Conservation (phyloP, 1,140 invertebrate species). For the Zaprionus tsacasi region DNA sequence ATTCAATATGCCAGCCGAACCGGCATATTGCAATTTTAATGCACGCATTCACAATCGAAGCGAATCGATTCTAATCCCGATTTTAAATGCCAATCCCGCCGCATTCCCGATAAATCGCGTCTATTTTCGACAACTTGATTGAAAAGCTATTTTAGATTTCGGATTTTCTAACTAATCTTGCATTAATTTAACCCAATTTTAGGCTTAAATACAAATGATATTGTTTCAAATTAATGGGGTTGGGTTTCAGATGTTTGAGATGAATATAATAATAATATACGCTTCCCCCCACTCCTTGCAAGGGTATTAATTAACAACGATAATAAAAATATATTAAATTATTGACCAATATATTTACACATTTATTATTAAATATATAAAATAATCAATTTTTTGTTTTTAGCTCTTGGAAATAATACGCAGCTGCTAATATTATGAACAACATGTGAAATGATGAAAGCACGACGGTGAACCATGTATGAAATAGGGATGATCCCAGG, state of each 20-base stretch:
- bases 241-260: no score
- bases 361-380: no score
- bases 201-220: no score
- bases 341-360: no score
- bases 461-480: neutral
- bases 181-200: no score
- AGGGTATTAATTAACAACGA: no score
- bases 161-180: no score
- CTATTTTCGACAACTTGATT: neutral
- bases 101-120: neutral
- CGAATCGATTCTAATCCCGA: neutral
- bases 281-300: no score
- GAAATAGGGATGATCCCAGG: neutral
- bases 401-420: neutral
- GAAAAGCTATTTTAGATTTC: neutral
- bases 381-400: no score
- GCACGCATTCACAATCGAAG: neutral
- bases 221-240: no score
- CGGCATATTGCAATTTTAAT: constrained; percentile 4
- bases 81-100: neutral
- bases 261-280: no score
- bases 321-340: no score
- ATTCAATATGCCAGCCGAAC: neutral
- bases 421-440: neutral
- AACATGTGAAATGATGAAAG: neutral